phyloP scores from a whole-genome alignment of 1,140 invertebrate genomes.

The Notospermus geniculatus region DNA sequence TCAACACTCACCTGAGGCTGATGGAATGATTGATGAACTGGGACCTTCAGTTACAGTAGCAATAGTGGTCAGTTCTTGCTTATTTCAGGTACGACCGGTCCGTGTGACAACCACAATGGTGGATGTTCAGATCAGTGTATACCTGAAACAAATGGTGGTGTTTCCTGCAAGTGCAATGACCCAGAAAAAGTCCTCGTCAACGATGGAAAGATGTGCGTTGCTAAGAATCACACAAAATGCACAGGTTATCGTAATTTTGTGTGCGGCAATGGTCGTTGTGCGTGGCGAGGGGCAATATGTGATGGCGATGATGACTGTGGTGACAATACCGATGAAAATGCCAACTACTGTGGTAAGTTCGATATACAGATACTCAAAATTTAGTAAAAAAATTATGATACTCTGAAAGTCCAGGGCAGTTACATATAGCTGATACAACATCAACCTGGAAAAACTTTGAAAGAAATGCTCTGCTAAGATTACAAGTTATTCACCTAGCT shows the following conservation, averaged over 20 bases:
- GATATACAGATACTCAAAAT: too few relatives aligned
- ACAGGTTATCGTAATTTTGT: slow-evolving; percentile 83
- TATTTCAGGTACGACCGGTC: slow-evolving; percentile 64
- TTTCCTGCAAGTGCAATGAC: slow-evolving; percentile 44
- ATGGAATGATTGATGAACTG: too few relatives aligned
- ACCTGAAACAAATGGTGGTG: slow-evolving; percentile 75
- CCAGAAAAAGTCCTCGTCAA: slow-evolving; percentile 25
- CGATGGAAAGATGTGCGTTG: slow-evolving; percentile 47
- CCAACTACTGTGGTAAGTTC: slow-evolving; percentile 39
- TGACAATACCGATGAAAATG: slow-evolving; percentile 84
- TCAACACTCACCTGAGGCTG: too few relatives aligned
- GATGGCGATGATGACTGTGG: slow-evolving; percentile 89
- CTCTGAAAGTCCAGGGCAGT: too few relatives aligned
- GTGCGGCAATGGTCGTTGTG: slow-evolving; percentile 92
- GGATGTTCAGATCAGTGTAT: slow-evolving; percentile 95
- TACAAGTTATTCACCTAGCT: too few relatives aligned
- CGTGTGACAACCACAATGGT: slow-evolving; percentile 89
- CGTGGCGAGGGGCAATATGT: slow-evolving; percentile 93
- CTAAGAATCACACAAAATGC: slow-evolving; percentile 71
- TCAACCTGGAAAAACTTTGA: too few relatives aligned
- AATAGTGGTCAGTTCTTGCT: too few relatives aligned
- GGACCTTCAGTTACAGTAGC: too few relatives aligned
- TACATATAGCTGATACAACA: too few relatives aligned
- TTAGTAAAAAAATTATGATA: too few relatives aligned
- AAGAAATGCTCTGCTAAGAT: too few relatives aligned